phyloP scores from a whole-genome alignment of 2,113 vertebrate genomes.

The Tapirus terrestris region DNA sequence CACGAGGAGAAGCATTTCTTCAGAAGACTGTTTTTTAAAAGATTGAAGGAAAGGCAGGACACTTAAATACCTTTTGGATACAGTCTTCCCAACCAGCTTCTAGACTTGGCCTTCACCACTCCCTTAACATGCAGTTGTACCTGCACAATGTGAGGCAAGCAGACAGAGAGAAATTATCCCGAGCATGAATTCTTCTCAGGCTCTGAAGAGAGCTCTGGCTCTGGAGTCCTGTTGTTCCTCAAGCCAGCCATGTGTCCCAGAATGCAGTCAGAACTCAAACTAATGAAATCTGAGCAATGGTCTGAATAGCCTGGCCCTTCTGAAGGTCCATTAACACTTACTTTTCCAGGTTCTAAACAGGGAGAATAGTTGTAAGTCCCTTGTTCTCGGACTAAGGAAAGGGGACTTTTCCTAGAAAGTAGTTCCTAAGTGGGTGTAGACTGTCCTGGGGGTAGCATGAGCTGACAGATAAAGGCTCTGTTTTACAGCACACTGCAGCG shows the following conservation, averaged over 20 bases:
- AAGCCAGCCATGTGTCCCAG: background rate
- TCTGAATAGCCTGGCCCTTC: background rate
- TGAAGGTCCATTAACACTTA: background rate
- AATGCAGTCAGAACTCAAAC: conserved; percentile 17
- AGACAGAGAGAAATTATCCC: background rate
- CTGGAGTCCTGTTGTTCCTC: background rate
- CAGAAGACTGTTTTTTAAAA: conserved; percentile 18
- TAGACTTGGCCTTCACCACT: background rate
- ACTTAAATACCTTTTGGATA: background rate
- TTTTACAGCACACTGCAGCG: conserved; percentile 93
- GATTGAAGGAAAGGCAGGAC: background rate
- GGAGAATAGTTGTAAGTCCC: conserved; percentile 7
- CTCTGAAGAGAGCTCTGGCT: background rate
- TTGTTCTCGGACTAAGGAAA: conserved; percentile 42
- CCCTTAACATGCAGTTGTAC: background rate
- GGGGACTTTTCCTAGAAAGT: background rate
- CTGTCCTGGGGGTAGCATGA: background rate
- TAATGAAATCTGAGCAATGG: conserved; percentile 1
- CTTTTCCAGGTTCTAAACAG: background rate
- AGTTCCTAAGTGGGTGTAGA: background rate
- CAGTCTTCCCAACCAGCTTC: background rate
- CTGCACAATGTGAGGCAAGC: background rate
- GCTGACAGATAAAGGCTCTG: conserved; percentile 54
- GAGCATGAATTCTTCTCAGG: background rate
- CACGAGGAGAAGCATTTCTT: background rate